phyloP scores from a whole-genome alignment of 2,113 vertebrate genomes.

The Hypocryptadius cinnamomeus region DNA sequence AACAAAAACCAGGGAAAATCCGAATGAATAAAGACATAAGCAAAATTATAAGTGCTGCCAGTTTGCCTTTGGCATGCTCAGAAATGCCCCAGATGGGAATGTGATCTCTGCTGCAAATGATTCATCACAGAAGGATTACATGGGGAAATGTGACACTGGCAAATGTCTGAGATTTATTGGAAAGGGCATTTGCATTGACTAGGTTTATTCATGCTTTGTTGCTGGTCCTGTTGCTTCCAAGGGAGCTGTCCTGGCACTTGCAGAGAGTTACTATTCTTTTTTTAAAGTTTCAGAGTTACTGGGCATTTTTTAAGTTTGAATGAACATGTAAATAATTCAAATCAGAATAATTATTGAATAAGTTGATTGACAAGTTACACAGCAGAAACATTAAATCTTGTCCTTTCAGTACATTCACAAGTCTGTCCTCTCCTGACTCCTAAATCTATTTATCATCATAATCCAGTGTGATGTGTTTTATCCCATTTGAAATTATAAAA shows the following conservation, averaged over 20 bases:
- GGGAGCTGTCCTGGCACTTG: not conserved
- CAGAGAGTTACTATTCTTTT: not conserved
- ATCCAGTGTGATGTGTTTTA: not conserved
- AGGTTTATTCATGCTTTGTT: constrained; percentile 19
- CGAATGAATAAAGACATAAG: not conserved
- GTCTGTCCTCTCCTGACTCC: not conserved
- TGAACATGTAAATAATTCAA: not conserved
- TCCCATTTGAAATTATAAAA: not conserved
- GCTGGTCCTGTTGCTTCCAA: not conserved
- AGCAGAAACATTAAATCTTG: not conserved
- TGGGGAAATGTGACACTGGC: not conserved
- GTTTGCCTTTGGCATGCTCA: not conserved
- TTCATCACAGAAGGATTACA: constrained; percentile 13
- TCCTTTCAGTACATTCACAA: not conserved
- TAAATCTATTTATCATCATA: not conserved
- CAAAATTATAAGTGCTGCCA: not conserved
- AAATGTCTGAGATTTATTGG: not conserved
- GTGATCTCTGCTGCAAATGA: not conserved
- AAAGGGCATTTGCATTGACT: constrained; percentile 9
- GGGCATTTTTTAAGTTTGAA: not conserved
- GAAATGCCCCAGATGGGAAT: not conserved
- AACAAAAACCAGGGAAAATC: not conserved
- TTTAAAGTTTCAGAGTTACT: not conserved
- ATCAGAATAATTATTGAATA: not conserved
- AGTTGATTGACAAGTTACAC: not conserved